phyloP scores from a whole-genome alignment of 1,140 invertebrate species.

The Aphidius gifuensis region DNA sequence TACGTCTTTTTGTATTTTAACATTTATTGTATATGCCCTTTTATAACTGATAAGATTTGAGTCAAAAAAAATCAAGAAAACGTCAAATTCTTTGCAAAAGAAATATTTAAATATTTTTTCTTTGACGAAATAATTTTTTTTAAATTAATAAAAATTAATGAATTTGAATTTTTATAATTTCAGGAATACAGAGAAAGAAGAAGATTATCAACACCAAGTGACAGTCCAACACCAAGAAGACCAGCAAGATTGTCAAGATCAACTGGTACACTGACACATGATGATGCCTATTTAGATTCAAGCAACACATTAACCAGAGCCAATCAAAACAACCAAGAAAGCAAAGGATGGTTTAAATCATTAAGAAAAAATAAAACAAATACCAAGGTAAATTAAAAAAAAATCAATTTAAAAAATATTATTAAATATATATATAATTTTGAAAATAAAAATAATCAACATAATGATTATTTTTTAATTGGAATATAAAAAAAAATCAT shows the following conservation, averaged over 20 bases:
- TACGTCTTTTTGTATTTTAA: too few relatives aligned
- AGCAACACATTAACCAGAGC: conserved; percentile 45
- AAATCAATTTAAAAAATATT: not conserved
- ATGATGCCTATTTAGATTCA: conserved; percentile 44
- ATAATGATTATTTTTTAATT: too few relatives aligned
- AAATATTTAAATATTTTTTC: too few relatives aligned
- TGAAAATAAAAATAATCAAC: not conserved
- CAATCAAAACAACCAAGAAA: conserved; percentile 43
- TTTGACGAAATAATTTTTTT: too few relatives aligned
- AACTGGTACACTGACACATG: conserved; percentile 48
- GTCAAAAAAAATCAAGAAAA: too few relatives aligned
- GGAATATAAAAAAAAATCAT: not conserved
- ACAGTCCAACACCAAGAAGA: conserved; percentile 62
- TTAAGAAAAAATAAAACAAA: conserved; percentile 58
- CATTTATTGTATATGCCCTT: too few relatives aligned
- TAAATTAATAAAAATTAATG: too few relatives aligned
- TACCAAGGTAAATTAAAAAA: conserved; percentile 45
- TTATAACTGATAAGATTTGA: too few relatives aligned
- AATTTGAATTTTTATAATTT: conserved; percentile 19
- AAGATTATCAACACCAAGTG: conserved; percentile 69
- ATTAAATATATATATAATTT: not conserved
- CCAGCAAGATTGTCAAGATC: conserved; percentile 46
- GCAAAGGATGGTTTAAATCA: conserved; percentile 66
- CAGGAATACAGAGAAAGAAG: conserved; percentile 66
- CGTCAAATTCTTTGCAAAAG: too few relatives aligned